A percentile compares a stretch with the other conserved stretches of the same genome.
Conservation (phyloP, 2,113 vertebrate genomes). For the Chaenocephalus aceratus region DNA sequence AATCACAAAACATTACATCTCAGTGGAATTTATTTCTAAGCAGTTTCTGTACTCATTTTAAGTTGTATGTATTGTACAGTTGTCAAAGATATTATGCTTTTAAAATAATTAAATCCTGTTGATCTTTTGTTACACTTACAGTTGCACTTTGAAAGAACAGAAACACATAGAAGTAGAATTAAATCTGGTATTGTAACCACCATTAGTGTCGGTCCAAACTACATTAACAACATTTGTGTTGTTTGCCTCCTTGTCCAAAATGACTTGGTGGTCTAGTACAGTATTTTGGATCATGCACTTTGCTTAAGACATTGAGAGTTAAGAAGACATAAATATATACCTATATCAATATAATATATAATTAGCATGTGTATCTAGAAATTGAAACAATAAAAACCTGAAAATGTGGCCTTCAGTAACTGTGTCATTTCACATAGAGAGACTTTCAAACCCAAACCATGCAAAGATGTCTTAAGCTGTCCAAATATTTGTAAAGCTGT, state of each 20-base stretch:
- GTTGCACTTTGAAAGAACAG: neutral
- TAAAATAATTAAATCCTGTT: neutral
- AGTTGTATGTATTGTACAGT: neutral
- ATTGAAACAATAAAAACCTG: too few species aligned
- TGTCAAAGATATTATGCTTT: neutral
- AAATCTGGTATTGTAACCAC: neutral
- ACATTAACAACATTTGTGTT: neutral
- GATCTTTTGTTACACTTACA: slow-evolving; percentile 1
- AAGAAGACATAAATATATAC: neutral
- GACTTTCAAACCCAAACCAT: slow-evolving; percentile 35
- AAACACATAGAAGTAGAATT: neutral
- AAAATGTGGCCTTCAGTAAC: slow-evolving; percentile 7
- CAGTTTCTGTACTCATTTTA: neutral
- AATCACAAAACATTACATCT: slow-evolving; percentile 26
- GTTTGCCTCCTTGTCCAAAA: neutral
- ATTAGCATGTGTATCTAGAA: too few species aligned
- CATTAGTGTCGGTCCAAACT: neutral
- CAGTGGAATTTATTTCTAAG: neutral
- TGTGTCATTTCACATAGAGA: slow-evolving; percentile 55
- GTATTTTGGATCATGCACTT: neutral
- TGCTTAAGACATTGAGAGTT: too few species aligned
- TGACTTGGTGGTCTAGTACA: neutral
- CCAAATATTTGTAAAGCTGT: slow-evolving; percentile 47
- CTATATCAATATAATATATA: too few species aligned
- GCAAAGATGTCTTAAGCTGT: slow-evolving; percentile 56